Evolutionary conservation across 2,113 vertebrate genomes (phyloP).

Genomic region (Sceloporus tristichus): DNA sequence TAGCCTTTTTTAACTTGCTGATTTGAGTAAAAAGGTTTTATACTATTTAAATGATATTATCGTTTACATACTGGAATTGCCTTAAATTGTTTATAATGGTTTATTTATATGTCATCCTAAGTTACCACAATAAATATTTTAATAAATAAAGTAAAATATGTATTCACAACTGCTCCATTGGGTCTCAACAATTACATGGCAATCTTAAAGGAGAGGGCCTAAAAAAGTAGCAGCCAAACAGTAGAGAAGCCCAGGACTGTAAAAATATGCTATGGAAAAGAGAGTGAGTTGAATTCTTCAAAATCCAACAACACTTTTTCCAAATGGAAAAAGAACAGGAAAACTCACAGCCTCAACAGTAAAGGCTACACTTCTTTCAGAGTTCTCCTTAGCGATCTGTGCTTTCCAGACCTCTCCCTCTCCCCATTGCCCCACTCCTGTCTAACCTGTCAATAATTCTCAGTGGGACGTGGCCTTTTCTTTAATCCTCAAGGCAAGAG

Average conservation of each 20-base stretch:
- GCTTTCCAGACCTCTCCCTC: too few relatives aligned
- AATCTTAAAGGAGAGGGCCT: not conserved
- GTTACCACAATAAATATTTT: too few relatives aligned
- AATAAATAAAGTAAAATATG: too few relatives aligned
- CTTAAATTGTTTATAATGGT: too few relatives aligned
- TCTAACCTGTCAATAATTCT: slow-evolving; percentile 34
- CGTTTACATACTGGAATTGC: too few relatives aligned
- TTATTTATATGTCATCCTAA: too few relatives aligned
- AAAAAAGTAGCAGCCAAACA: not conserved
- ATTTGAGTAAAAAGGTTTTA: too few relatives aligned
- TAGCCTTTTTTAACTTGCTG: too few relatives aligned
- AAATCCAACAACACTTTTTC: not conserved
- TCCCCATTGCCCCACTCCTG: not conserved
- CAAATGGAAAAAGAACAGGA: not conserved
- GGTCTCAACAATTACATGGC: not conserved
- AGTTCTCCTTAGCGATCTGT: not conserved
- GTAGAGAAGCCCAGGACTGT: not conserved
- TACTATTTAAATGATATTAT: too few relatives aligned
- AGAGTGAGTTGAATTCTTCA: not conserved
- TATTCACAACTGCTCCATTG: not conserved
- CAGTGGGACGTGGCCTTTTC: slow-evolving; percentile 33
- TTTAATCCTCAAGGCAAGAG: slow-evolving; percentile 35
- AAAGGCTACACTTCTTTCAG: not conserved
- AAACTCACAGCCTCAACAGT: not conserved
- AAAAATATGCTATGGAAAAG: not conserved